phyloP scores from a whole-genome alignment of 2,888 invertebrate species.

The Drosophila lutescens region DNA sequence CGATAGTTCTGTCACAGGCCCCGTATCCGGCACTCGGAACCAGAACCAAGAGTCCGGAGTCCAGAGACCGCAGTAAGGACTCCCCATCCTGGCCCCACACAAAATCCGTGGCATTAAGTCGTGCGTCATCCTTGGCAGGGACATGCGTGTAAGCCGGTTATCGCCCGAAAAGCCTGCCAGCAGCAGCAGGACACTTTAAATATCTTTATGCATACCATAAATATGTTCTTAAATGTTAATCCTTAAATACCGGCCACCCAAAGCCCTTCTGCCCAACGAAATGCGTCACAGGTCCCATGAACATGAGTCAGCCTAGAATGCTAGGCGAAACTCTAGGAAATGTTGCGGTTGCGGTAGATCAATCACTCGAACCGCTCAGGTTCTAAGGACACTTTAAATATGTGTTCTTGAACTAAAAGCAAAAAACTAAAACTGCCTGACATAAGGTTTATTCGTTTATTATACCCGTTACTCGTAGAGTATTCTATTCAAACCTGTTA shows the following conservation, averaged over 20 bases:
- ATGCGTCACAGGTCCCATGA: slow-evolving; percentile 26
- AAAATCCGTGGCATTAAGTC: slow-evolving; percentile 51
- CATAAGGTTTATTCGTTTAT: background rate
- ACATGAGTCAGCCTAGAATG: slow-evolving; percentile 51
- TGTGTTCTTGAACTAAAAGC: background rate
- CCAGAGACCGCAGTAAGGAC: background rate
- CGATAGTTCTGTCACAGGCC: slow-evolving; percentile 65
- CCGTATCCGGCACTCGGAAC: slow-evolving; percentile 32
- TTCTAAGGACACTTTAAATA: slow-evolving; percentile 10
- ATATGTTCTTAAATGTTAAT: slow-evolving; percentile 68
- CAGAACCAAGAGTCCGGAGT: background rate
- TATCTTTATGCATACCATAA: slow-evolving; percentile 67
- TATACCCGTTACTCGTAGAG: too few species aligned
- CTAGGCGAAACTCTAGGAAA: slow-evolving; percentile 25
- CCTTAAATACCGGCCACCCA: slow-evolving; percentile 46
- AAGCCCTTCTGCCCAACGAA: slow-evolving; percentile 2
- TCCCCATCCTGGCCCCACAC: slow-evolving; percentile 14
- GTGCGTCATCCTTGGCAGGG: slow-evolving; percentile 68
- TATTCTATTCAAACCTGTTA: slow-evolving; percentile 33
- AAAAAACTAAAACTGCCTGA: too few species aligned
- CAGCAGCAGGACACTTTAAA: slow-evolving; percentile 56
- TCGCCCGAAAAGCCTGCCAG: slow-evolving; percentile 41
- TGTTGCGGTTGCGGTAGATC: slow-evolving; percentile 63
- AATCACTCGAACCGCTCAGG: slow-evolving; percentile 25
- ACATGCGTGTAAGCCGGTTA: slow-evolving; percentile 69